Evolutionary conservation across 2,797 vertebrate genomes (phyloP).

Genomic region (Columba guinea): DNA sequence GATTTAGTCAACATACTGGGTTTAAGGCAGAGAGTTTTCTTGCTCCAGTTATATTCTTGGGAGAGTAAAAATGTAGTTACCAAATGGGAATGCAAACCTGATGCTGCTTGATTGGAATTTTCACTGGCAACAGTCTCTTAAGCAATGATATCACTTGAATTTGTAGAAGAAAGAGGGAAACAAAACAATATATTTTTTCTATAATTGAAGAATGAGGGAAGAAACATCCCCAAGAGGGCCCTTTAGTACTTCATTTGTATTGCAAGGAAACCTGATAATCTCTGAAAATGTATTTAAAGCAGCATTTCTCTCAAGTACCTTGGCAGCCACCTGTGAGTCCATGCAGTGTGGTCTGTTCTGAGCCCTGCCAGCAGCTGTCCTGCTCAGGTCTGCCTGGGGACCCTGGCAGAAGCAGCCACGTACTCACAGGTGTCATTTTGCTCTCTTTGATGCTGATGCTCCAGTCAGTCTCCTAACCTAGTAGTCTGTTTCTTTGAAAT

Average conservation of each 20-base stretch:
- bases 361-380: not conserved
- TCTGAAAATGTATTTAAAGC: not conserved
- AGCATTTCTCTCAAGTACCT: fast-evolving
- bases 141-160: not conserved
- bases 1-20: not conserved
- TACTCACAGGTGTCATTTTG: fast-evolving
- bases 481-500: not conserved
- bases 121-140: not conserved
- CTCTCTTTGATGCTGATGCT: not conserved
- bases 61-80: not conserved
- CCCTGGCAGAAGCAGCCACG: not conserved
- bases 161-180: not conserved
- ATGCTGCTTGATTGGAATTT: not conserved
- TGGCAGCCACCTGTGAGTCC: not conserved
- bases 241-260: not conserved
- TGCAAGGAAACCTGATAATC: not conserved
- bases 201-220: not conserved
- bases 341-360: not conserved
- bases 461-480: fast-evolving
- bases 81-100: not conserved
- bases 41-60: fast-evolving
- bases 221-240: not conserved
- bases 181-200: not conserved
- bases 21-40: not conserved
- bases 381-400: fast-evolving